These are phyloP conservation scores for Sanderia malayensis DNA, from an alignment of 30 jellyfish, hydroid and myxozoan genomes.

Conservation along the genomic window DNA sequence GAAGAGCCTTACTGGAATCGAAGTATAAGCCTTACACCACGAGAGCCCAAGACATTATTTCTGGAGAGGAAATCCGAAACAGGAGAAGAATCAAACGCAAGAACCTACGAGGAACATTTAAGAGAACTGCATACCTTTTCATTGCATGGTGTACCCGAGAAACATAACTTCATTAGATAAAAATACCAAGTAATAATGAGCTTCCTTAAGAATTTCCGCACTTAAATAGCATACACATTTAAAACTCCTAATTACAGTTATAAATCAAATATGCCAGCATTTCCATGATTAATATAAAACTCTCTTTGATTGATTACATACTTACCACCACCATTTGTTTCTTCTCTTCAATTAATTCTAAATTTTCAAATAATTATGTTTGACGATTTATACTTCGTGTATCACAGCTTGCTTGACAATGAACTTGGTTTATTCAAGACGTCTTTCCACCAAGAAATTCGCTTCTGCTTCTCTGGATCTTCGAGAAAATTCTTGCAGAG, in stretches of 20 bases:
- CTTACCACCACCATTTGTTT: no score
- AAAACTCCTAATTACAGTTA: no score
- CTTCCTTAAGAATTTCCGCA: no score
- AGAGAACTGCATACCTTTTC: slow-evolving; percentile 46
- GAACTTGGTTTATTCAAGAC: slow-evolving; percentile 15
- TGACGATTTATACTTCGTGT: no score
- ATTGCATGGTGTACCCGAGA: slow-evolving; percentile 71
- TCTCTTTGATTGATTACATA: no score
- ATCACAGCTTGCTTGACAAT: slow-evolving; percentile 5
- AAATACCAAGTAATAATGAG: no score
- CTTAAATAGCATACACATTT: no score
- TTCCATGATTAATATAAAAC: no score
- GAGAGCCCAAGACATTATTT: slow-evolving; percentile 68
- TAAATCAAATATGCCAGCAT: no score
- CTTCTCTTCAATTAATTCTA: no score
- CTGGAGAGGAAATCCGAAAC: slow-evolving; percentile 78
- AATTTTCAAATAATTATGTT: no score
- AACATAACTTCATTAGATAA: slow-evolving; percentile 14
- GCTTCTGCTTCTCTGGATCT: slow-evolving; percentile 57
- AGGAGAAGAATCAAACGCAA: slow-evolving; percentile 51
- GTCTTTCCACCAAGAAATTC: slow-evolving; percentile 75
- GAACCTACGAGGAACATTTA: slow-evolving; percentile 67
- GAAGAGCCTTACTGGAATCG: slow-evolving; percentile 76
- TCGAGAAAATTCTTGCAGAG: slow-evolving; percentile 38
- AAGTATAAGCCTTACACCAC: slow-evolving; percentile 68